Percentiles rank a stretch among this genome's conserved stretches.
These are phyloP conservation scores for Chamaea fasciata DNA, from an alignment of 2,113 vertebrate species.

Conservation along the genomic window DNA sequence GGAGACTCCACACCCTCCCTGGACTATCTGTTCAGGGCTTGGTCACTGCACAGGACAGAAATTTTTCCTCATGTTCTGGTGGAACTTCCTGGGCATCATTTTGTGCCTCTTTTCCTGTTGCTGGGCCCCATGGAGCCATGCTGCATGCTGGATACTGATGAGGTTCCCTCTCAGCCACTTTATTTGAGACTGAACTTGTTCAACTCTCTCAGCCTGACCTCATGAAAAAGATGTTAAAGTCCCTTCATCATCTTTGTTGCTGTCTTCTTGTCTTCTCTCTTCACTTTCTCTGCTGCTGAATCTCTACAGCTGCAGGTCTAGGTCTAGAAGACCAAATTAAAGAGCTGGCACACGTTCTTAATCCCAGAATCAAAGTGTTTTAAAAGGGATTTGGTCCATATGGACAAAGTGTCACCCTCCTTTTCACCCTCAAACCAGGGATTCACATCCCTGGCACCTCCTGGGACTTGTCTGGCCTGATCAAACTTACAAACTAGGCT, in stretches of 20 bases:
- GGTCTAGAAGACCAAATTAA: background rate
- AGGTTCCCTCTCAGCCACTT: background rate
- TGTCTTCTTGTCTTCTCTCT: background rate
- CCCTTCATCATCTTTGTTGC: background rate
- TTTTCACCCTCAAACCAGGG: background rate
- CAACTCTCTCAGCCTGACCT: background rate
- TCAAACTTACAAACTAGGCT: background rate
- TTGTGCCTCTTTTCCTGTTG: background rate
- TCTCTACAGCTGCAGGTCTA: background rate
- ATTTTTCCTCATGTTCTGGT: background rate
- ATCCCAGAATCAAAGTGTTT: background rate
- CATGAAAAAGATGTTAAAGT: background rate
- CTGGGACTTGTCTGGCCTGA: background rate
- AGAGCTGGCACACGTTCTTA: background rate
- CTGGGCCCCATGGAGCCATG: rapidly evolving
- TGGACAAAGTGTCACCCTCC: background rate
- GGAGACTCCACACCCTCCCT: background rate
- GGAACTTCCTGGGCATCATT: background rate
- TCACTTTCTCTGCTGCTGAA: background rate
- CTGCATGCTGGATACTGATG: rapidly evolving
- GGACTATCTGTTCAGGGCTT: background rate
- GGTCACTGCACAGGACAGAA: background rate
- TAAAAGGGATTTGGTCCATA: background rate
- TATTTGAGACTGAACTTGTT: background rate
- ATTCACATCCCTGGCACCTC: background rate